These are phyloP conservation scores for Petrocephalus microphthalmus DNA, from an alignment of 2,113 vertebrate species.

Conservation along the genomic window DNA sequence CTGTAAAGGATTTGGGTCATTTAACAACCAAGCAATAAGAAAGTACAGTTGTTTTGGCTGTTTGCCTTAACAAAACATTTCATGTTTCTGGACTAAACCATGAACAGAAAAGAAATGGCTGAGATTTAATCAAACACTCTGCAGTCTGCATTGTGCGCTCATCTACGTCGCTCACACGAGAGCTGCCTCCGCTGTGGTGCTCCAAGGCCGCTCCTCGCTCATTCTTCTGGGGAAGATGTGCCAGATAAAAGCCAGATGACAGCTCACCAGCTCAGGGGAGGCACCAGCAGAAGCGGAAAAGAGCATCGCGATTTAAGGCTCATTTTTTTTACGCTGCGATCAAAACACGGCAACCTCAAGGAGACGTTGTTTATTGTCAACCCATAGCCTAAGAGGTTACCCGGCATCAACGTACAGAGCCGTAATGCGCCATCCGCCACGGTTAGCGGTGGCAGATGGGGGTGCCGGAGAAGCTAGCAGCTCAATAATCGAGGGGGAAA, in stretches of 20 bases:
- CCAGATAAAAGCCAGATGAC: neutral
- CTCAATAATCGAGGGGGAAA: neutral
- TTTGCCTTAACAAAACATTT: neutral
- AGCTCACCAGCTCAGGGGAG: slow-evolving; percentile 6
- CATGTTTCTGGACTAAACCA: neutral
- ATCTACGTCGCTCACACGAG: neutral
- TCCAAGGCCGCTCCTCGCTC: neutral
- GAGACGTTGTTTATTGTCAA: slow-evolving; percentile 23
- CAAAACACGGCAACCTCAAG: slow-evolving; percentile 15
- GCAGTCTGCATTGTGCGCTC: neutral
- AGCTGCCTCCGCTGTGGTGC: neutral
- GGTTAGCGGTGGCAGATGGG: neutral
- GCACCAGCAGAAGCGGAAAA: neutral
- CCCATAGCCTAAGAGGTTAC: slow-evolving; percentile 6
- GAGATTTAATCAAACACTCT: slow-evolving; percentile 5
- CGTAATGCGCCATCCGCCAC: neutral
- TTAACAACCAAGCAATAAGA: neutral
- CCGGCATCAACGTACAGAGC: neutral
- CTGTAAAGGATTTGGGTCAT: neutral
- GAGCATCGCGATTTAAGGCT: slow-evolving; percentile 1
- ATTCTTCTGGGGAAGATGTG: neutral
- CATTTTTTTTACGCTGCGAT: neutral
- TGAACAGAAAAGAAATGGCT: neutral
- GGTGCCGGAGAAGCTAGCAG: neutral
- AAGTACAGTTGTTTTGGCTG: neutral